Conservation (phyloP, 2,888 invertebrate genomes). For the Thereva unica region DNA sequence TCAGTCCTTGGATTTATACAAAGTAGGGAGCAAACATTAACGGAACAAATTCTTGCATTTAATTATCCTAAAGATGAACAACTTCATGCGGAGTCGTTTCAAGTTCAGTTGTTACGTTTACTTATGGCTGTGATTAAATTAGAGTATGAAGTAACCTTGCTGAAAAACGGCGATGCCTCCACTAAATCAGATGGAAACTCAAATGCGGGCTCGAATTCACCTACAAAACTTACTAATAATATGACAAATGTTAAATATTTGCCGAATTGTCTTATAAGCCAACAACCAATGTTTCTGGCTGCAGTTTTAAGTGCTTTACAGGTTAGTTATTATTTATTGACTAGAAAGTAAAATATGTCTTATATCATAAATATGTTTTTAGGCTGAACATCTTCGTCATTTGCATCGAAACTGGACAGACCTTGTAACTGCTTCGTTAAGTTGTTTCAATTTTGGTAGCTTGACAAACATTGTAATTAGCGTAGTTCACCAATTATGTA, state of each 20-base stretch:
- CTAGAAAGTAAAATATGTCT: neutral
- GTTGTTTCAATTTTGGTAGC: conserved; percentile 74
- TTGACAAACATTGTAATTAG: conserved; percentile 76
- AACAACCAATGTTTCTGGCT: conserved; percentile 82
- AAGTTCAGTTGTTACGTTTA: conserved; percentile 69
- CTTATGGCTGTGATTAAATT: conserved; percentile 73
- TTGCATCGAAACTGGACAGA: conserved; percentile 83
- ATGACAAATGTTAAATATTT: conserved; percentile 63
- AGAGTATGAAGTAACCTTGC: conserved; percentile 69
- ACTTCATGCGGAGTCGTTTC: conserved; percentile 70
- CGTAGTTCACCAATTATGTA: conserved; percentile 73
- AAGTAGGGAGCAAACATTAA: conserved; percentile 61
- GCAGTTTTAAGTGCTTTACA: conserved; percentile 78
- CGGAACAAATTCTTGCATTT: conserved; percentile 74
- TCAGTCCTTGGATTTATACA: conserved; percentile 63
- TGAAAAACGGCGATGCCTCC: conserved; percentile 59
- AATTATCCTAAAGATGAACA: conserved; percentile 70
- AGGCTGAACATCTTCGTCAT: conserved; percentile 68
- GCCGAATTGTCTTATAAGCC: conserved; percentile 69
- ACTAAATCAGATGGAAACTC: conserved; percentile 44
- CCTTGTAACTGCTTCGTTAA: conserved; percentile 77
- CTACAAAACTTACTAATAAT: conserved; percentile 52
- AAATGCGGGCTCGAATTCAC: conserved; percentile 44
- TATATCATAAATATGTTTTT: neutral
- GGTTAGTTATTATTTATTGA: conserved; percentile 40